A percentile compares a stretch with the other conserved stretches of the same genome.
These are phyloP conservation scores for Cylas formicarius DNA, from an alignment of 1,140 invertebrate genomes.

Conservation along the genomic window DNA sequence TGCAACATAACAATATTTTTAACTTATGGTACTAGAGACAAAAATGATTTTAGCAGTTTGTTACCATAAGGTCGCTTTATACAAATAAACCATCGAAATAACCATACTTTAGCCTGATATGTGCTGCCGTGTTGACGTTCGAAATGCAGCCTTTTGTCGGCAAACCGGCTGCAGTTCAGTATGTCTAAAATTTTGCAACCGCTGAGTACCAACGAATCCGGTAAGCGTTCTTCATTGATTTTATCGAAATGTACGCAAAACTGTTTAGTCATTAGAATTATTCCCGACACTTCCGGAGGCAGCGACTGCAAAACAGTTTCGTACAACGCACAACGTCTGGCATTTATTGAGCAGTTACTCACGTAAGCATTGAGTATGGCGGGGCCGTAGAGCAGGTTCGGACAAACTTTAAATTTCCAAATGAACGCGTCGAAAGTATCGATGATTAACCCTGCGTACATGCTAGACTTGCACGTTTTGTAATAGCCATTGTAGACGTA, in stretches of 20 bases:
- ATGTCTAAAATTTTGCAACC: slow-evolving; percentile 35
- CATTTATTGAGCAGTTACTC: slow-evolving; percentile 14
- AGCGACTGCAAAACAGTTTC: slow-evolving; percentile 10
- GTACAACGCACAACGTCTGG: too few species aligned
- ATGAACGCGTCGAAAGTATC: slow-evolving; percentile 27
- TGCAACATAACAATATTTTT: neutral
- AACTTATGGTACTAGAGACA: too few species aligned
- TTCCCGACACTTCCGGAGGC: slow-evolving; percentile 27
- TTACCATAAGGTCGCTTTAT: too few species aligned
- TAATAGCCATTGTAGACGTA: slow-evolving; percentile 32
- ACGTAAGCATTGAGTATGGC: slow-evolving; percentile 31
- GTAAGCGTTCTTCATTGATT: slow-evolving; percentile 25
- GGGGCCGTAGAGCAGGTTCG: slow-evolving; percentile 27
- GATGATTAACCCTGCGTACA: slow-evolving; percentile 33
- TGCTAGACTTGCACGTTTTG: slow-evolving; percentile 21
- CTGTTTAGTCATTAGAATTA: slow-evolving; percentile 29
- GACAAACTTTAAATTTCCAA: slow-evolving; percentile 26
- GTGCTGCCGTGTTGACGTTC: too few species aligned
- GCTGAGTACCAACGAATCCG: slow-evolving; percentile 18
- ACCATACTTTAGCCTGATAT: too few species aligned
- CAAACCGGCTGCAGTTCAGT: slow-evolving; percentile 28
- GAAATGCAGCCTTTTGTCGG: slow-evolving; percentile 13
- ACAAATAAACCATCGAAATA: too few species aligned
- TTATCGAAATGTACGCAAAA: slow-evolving; percentile 35
- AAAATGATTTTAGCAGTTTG: too few species aligned